These are phyloP conservation scores for Epicampocera succincta DNA, from an alignment of 2,888 invertebrate species.

Conservation along the genomic window DNA sequence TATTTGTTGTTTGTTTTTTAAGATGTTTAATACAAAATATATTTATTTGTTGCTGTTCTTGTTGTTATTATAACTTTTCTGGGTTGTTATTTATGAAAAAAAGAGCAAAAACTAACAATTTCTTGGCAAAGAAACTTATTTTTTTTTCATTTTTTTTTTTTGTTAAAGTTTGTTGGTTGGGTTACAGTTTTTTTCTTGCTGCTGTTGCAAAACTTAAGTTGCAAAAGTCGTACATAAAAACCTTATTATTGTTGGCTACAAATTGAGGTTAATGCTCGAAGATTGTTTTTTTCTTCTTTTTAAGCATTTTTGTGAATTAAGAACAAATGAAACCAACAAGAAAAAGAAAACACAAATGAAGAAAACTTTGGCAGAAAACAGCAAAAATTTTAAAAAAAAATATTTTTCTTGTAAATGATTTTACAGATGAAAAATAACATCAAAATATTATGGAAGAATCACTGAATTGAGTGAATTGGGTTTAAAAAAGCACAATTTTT, in stretches of 20 bases:
- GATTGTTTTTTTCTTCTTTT: constrained; percentile 25
- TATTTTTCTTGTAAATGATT: constrained; percentile 4
- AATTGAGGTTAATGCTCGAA: constrained; percentile 70
- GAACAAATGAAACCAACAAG: constrained; percentile 43
- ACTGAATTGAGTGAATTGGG: too few relatives aligned
- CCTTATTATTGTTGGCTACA: constrained; percentile 69
- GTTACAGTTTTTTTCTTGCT: constrained; percentile 36
- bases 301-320: constrained; percentile 43
- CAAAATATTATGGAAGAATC: background rate
- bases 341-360: constrained; percentile 3
- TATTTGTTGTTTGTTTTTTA: constrained; percentile 50
- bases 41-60: constrained; percentile 53
- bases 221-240: constrained; percentile 50
- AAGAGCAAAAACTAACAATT: constrained; percentile 63
- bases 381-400: constrained; percentile 36
- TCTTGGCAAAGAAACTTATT: constrained; percentile 67
- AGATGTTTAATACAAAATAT: constrained; percentile 67
- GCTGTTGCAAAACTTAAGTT: constrained; percentile 50
- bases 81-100: constrained; percentile 64
- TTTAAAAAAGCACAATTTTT: too few relatives aligned
- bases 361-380: constrained; percentile 40
- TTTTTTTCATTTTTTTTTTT: constrained; percentile 62
- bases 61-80: constrained; percentile 62
- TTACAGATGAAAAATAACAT: background rate
- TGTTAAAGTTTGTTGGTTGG: constrained; percentile 52